phyloP scores from a whole-genome alignment of 2,113 vertebrate genomes.

The Pongo abelii region DNA sequence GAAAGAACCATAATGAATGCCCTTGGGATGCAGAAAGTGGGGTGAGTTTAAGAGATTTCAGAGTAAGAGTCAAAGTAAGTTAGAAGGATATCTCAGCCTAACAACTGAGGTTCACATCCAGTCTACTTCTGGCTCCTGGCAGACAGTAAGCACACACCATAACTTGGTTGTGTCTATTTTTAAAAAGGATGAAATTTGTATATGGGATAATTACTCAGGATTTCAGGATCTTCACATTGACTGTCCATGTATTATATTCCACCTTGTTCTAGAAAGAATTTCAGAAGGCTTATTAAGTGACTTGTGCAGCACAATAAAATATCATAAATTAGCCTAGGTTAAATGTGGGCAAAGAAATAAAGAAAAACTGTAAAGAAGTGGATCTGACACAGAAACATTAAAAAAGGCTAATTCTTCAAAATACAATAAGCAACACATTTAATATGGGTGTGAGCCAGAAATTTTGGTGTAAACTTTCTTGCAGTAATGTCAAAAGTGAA shows the following conservation, averaged over 20 bases:
- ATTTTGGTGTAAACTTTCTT: not conserved
- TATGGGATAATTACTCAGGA: not conserved
- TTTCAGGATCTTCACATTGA: not conserved
- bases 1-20: not conserved
- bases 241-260: not conserved
- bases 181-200: not conserved
- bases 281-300: not conserved
- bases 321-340: not conserved
- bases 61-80: not conserved
- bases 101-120: not conserved
- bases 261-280: not conserved
- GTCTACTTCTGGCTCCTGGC: not conserved
- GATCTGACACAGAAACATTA: not conserved
- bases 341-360: not conserved
- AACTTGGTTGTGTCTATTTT: not conserved
- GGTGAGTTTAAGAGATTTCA: not conserved
- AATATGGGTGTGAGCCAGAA: not conserved
- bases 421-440: not conserved
- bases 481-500: not conserved
- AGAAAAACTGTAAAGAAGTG: not conserved
- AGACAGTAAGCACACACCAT: not conserved
- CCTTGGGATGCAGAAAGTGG: not conserved
- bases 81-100: not conserved
- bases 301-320: not conserved
- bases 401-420: not conserved